phyloP scores from a whole-genome alignment of 2,888 invertebrate genomes.

The Amphipyra tragopoginis region DNA sequence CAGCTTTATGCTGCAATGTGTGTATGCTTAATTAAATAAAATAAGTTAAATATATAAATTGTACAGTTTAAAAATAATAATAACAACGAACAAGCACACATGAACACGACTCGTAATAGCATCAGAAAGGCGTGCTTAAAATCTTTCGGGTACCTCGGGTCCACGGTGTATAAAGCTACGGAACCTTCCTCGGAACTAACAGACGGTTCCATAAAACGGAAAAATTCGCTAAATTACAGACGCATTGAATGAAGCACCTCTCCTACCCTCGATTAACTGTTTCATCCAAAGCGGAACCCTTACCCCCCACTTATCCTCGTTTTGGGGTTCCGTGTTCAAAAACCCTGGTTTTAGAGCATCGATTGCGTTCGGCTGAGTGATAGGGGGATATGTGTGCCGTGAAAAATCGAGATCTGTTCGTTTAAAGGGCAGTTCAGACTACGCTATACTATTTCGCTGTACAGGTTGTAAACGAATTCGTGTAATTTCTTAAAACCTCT shows the following conservation, averaged over 20 bases:
- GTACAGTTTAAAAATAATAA: too few relatives aligned
- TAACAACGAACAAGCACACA: too few relatives aligned
- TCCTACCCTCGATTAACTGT: slow-evolving; percentile 48
- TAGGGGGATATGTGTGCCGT: slow-evolving; percentile 35
- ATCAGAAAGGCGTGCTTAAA: too few relatives aligned
- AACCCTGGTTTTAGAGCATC: slow-evolving; percentile 24
- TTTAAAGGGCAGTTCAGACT: too few relatives aligned
- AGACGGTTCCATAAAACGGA: not conserved
- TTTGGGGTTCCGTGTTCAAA: slow-evolving; percentile 26
- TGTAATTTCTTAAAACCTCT: too few relatives aligned
- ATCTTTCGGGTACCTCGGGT: too few relatives aligned
- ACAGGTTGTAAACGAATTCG: too few relatives aligned
- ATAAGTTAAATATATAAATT: too few relatives aligned
- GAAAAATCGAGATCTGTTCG: slow-evolving; percentile 52
- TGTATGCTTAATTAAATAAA: too few relatives aligned
- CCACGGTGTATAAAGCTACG: not conserved
- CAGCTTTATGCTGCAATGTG: too few relatives aligned
- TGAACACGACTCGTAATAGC: too few relatives aligned
- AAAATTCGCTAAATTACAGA: slow-evolving; percentile 33
- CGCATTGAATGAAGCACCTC: slow-evolving; percentile 39
- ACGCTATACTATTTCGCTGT: too few relatives aligned
- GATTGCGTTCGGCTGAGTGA: slow-evolving; percentile 32
- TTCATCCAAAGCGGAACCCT: slow-evolving; percentile 45
- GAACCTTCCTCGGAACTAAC: not conserved
- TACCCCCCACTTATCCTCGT: slow-evolving; percentile 14